Conservation (phyloP, 2,113 vertebrate genomes). For the Lichenostomus cassidix region DNA sequence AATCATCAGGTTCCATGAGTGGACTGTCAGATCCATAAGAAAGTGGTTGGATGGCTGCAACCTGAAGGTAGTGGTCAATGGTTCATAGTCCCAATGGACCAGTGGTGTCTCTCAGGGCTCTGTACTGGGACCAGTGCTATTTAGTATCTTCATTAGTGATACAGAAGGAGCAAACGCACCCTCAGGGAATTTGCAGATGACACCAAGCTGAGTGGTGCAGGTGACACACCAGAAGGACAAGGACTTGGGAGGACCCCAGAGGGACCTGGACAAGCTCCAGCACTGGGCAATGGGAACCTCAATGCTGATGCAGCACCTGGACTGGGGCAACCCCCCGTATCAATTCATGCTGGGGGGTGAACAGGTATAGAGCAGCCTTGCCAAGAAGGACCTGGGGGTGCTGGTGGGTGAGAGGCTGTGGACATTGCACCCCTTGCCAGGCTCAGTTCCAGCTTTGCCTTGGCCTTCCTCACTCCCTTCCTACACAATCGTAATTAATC, state of each 20-base stretch:
- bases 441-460: background rate
- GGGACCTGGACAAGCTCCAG: background rate
- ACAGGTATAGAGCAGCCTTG: background rate
- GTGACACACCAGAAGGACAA: background rate
- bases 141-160: background rate
- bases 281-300: too few species aligned
- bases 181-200: background rate
- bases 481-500: background rate
- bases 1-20: background rate
- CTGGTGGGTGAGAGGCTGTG: background rate
- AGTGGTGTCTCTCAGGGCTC: background rate
- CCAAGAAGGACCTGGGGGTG: background rate
- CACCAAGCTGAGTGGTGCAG: background rate
- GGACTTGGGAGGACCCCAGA: background rate
- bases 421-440: background rate
- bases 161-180: background rate
- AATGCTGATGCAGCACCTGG: too few species aligned
- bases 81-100: background rate
- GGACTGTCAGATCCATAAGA: background rate
- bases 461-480: background rate
- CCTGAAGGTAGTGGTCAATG: background rate
- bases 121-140: background rate
- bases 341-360: background rate
- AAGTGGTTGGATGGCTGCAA: background rate
- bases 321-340: rapidly evolving